A percentile compares a stretch with the other conserved stretches of the same genome.
phyloP scores from a whole-genome alignment of 2,888 invertebrate species.

The Drosophila putrida region DNA sequence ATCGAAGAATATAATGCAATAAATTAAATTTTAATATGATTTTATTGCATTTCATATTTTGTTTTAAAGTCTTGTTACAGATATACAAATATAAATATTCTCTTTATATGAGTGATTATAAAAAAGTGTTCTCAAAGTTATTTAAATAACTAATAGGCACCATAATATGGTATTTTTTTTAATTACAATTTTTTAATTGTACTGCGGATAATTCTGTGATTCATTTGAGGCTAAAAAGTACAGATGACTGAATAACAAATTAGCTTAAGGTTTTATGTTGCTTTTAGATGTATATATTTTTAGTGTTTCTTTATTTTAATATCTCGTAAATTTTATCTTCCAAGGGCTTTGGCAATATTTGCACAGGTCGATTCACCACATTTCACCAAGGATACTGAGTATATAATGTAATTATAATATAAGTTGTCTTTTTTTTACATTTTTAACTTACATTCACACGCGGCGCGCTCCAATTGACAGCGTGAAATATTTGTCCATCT shows the following conservation, averaged over 20 bases:
- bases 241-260: no score
- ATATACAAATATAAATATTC: no score
- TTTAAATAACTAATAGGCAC: no score
- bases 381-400: conserved; percentile 50
- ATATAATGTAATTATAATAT: not conserved
- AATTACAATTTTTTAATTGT: no score
- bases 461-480: conserved; percentile 51
- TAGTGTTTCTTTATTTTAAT: not conserved
- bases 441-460: conserved; percentile 56
- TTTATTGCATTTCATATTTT: conserved; percentile 55
- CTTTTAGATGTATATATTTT: no score
- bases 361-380: conserved; percentile 41
- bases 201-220: no score
- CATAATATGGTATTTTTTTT: no score
- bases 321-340: not conserved
- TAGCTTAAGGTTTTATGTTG: no score
- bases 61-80: conserved; percentile 71
- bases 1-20: conserved; percentile 58
- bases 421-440: not conserved
- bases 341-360: not conserved
- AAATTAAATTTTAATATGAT: conserved; percentile 56
- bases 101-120: no score
- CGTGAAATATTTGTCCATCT: conserved; percentile 57
- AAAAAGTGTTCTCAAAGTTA: no score
- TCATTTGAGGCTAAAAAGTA: no score